Evolutionary conservation across 1,140 invertebrate genomes (phyloP).

Genomic region (Drosophila sp.): DNA sequence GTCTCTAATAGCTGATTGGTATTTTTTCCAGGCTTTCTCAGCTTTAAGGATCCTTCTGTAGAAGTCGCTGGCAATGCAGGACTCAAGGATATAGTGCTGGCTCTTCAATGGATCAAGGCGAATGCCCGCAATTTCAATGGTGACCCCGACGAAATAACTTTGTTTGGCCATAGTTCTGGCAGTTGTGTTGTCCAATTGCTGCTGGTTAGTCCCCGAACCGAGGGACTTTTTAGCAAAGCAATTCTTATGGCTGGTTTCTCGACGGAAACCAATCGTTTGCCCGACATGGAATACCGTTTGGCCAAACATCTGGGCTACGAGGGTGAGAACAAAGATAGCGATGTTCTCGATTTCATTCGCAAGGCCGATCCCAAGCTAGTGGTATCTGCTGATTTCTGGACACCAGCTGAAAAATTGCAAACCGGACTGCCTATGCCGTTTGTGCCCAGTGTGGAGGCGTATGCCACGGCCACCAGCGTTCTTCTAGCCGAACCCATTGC

Average conservation of each 20-base stretch:
- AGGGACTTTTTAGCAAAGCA: slow-evolving; percentile 85
- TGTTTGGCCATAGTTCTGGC: slow-evolving; percentile 85
- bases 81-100: slow-evolving; percentile 84
- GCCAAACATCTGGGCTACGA: slow-evolving; percentile 67
- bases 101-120: slow-evolving; percentile 85
- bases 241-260: slow-evolving; percentile 85
- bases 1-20: slow-evolving; percentile 11
- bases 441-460: slow-evolving; percentile 51
- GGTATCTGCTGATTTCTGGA: slow-evolving; percentile 31
- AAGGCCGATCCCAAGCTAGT: slow-evolving; percentile 41
- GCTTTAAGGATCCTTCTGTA: slow-evolving; percentile 86
- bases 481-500: slow-evolving; percentile 44
- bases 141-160: slow-evolving; percentile 84
- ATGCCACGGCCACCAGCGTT: slow-evolving; percentile 36
- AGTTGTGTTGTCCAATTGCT: slow-evolving; percentile 74
- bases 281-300: slow-evolving; percentile 58
- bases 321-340: slow-evolving; percentile 51
- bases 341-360: slow-evolving; percentile 44
- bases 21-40: slow-evolving; percentile 81
- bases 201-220: slow-evolving; percentile 59
- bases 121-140: slow-evolving; percentile 86
- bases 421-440: neutral
- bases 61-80: slow-evolving; percentile 85
- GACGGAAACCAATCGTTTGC: slow-evolving; percentile 52
- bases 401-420: slow-evolving; percentile 26